These are phyloP conservation scores for Rhincodon typus DNA, from an alignment of 2,797 vertebrate species.

Conservation along the genomic window DNA sequence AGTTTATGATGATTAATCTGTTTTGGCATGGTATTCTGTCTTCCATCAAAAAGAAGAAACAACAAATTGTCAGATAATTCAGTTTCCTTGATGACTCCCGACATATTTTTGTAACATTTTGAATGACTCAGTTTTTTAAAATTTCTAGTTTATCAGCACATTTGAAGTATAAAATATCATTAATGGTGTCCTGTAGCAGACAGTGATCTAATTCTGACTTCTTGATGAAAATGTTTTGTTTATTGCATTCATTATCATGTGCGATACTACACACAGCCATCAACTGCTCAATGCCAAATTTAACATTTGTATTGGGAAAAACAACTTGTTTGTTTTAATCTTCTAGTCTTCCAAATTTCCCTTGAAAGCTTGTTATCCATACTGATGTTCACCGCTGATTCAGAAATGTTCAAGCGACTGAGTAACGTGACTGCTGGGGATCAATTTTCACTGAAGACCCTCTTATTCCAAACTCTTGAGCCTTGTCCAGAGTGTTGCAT, in stretches of 20 bases:
- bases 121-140: too few relatives aligned
- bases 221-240: not conserved
- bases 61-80: constrained; percentile 10
- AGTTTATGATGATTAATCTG: not conserved
- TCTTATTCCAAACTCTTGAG: not conserved
- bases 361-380: not conserved
- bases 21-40: not conserved
- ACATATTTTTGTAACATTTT: not conserved
- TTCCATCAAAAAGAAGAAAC: not conserved
- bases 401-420: not conserved
- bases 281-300: not conserved
- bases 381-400: not conserved
- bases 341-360: not conserved
- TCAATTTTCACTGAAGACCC: not conserved
- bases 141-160: not conserved
- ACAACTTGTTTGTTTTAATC: not conserved
- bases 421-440: not conserved
- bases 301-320: not conserved
- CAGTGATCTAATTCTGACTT: not conserved
- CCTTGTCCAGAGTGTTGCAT: not conserved
- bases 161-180: not conserved
- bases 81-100: not conserved
- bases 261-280: not conserved
- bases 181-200: not conserved
- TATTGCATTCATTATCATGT: not conserved